Percentiles rank a stretch among this genome's conserved stretches.
Evolutionary conservation across 1,140 invertebrate species (phyloP).

Genomic region (Mesaphorura yosii): DNA sequence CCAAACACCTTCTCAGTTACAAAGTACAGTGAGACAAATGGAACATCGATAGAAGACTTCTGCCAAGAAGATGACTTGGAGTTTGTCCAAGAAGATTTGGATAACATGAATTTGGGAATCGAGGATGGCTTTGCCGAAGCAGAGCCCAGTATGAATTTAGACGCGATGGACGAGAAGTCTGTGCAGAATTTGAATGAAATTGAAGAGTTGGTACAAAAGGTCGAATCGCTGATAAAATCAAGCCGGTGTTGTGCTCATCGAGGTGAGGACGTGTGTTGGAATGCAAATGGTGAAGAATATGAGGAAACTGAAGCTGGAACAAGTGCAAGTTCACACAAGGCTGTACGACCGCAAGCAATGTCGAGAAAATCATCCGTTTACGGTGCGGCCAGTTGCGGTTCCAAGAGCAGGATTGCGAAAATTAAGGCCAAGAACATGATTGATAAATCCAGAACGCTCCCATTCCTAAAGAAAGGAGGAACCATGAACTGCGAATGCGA

Average conservation of each 20-base stretch:
- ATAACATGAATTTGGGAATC: constrained; percentile 17
- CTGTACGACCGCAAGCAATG: no score
- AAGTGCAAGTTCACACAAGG: no score
- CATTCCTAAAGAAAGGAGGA: no score
- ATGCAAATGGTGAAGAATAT: constrained; percentile 18
- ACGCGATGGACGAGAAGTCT: no score
- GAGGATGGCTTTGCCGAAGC: constrained; percentile 22
- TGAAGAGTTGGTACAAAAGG: constrained; percentile 27
- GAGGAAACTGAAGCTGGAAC: no score
- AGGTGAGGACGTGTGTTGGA: constrained; percentile 8
- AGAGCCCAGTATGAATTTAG: constrained; percentile 12
- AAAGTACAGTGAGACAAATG: not conserved
- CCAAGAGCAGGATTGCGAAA: no score
- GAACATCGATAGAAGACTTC: not conserved
- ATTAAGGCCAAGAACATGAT: no score
- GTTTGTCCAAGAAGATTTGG: constrained; percentile 23
- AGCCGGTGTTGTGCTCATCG: constrained; percentile 9
- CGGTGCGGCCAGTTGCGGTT: no score
- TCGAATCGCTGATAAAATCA: constrained; percentile 22
- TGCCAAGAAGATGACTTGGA: constrained; percentile 23
- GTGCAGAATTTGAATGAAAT: constrained; percentile 23
- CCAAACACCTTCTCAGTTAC: not conserved
- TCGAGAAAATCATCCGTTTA: no score
- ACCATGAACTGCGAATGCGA: no score
- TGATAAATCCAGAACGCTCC: no score